Evolutionary conservation across 1,140 invertebrate genomes (phyloP).

Genomic region (Yoshiicerus persimilis): DNA sequence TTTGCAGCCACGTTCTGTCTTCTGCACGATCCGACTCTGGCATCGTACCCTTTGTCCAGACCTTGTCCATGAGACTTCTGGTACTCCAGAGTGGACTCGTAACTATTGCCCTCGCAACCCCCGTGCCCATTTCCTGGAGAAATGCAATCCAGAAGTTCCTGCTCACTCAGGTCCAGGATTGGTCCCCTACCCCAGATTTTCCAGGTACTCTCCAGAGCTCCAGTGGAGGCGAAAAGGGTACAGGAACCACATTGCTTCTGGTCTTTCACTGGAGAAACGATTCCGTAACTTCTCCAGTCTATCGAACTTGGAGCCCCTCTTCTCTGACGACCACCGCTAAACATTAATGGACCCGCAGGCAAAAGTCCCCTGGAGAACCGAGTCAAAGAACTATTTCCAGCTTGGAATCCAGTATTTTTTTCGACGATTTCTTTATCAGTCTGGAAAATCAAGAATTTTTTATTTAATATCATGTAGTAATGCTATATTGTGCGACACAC

Average conservation of each 20-base stretch:
- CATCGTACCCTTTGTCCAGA: neutral
- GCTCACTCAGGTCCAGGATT: neutral
- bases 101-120: neutral
- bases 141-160: neutral
- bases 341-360: neutral
- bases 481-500: no score
- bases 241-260: neutral
- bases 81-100: neutral
- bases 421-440: neutral
- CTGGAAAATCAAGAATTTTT: neutral
- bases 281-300: neutral
- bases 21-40: neutral
- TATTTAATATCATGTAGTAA: no score
- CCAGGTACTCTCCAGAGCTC: neutral
- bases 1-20: neutral
- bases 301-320: neutral
- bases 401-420: neutral
- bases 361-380: neutral
- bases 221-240: neutral
- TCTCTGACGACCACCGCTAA: neutral
- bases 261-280: neutral
- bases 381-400: neutral
- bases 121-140: neutral
- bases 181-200: neutral
- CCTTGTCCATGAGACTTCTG: neutral